Evolutionary conservation across 2,797 vertebrate genomes (phyloP), one percentile per base, ranked within the genome.

Genomic region (Myripristis jacobus): DNA sequence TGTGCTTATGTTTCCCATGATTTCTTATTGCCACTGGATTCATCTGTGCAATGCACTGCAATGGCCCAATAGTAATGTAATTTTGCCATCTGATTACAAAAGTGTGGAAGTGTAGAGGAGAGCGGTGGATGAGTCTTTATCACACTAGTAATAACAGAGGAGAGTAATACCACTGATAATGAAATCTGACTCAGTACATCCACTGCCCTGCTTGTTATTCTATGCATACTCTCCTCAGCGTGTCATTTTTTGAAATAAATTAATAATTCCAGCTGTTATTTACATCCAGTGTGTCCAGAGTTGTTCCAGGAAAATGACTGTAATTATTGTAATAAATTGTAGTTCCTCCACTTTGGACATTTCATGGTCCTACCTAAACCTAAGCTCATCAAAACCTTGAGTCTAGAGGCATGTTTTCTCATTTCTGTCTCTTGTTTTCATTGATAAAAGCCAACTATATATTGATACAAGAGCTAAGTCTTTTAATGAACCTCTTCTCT

Each of bases 111-210:
- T 21, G 70, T 73, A 79, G 73, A 74, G 52, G 56, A 29, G 74
- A 70, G 72, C 48, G 27, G 66, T 15, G 55, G 79, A 83, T 66
- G 68, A 71, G 82, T 88, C 82, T 83, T 82, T 65, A 82, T 83
- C 73, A 18, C 74, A 58, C 51, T 77, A 63, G 22, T 83, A 90
- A 86, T 83, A 88, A 71, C 72, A 58, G 65, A 70, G 60, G 67
- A 91, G 92, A 92, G 89, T 91, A 91, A 92, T 92, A 90, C 83
- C 50, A 66, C 58, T 77, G 81, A 88, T 91, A 92, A 92, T 91
- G 73, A 88, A 91, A 92, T 85, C 70, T 90, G 92, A 93, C 92
- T 92, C 66, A 4, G 82, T 75, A 73, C 75, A 85, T 87, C 87
- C 73, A 64, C 44, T 50, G 0, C 2, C 55, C 75, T 73, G 24